Percentiles rank a stretch among this genome's conserved stretches.
These are phyloP conservation scores for Microtus ochrogaster DNA, from an alignment of 2,113 vertebrate genomes.

Conservation along the genomic window DNA sequence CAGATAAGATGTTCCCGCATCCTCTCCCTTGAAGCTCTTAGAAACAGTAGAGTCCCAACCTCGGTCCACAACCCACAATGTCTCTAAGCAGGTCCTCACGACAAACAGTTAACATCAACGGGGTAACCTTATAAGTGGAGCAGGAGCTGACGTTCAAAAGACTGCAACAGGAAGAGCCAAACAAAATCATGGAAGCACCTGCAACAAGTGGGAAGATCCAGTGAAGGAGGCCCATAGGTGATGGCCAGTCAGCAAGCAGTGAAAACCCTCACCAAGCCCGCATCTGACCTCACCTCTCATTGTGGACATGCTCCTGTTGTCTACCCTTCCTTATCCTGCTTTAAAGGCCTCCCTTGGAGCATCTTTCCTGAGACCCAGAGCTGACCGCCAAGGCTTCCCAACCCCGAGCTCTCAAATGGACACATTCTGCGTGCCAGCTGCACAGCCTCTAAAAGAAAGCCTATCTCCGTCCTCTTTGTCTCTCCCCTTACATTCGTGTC, in stretches of 20 bases:
- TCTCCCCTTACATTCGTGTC: neutral
- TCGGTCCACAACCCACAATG: fast-evolving
- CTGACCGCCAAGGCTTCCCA: neutral
- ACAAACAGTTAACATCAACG: neutral
- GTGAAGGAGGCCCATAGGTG: neutral
- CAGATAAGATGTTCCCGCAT: neutral
- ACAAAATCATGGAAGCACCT: neutral
- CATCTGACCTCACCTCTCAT: fast-evolving
- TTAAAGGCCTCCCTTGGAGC: neutral
- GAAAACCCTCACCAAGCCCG: neutral
- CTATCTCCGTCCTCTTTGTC: neutral
- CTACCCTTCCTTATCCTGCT: neutral
- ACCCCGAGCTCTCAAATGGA: neutral
- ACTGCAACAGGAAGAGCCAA: neutral
- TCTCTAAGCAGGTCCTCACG: fast-evolving
- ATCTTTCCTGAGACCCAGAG: neutral
- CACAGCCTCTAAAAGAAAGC: neutral
- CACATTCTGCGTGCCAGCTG: neutral
- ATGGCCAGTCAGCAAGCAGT: neutral
- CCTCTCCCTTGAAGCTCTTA: neutral
- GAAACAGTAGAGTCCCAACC: neutral
- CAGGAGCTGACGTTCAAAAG: neutral
- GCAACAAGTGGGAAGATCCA: fast-evolving
- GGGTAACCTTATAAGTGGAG: neutral
- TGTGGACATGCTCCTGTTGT: neutral